Conservation (phyloP, 2,888 invertebrate species). For the Mellilla xanthometata region DNA sequence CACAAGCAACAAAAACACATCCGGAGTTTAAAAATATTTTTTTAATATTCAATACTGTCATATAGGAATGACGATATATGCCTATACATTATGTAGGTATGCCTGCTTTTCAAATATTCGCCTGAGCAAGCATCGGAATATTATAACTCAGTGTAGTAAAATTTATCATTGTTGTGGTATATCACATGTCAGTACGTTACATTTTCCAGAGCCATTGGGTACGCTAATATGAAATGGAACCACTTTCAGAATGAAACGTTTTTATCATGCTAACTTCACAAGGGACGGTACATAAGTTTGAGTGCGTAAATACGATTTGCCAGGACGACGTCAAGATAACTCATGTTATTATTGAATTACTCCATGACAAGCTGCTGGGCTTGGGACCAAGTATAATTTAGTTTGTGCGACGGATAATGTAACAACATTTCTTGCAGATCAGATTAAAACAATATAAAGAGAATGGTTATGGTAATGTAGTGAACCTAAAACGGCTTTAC, state of each 20-base stretch:
- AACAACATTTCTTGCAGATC: not conserved
- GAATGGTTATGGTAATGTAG: not conserved
- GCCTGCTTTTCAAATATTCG: no score
- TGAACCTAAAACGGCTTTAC: not conserved
- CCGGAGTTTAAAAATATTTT: slow-evolving; percentile 34
- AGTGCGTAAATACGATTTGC: slow-evolving; percentile 5
- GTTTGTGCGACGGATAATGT: slow-evolving; percentile 8
- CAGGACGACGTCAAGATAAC: slow-evolving; percentile 12
- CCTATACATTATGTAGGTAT: no score
- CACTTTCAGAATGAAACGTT: slow-evolving; percentile 20
- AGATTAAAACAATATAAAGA: not conserved
- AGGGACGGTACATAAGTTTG: slow-evolving; percentile 6
- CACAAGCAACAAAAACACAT: slow-evolving; percentile 43
- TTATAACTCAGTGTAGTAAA: not conserved
- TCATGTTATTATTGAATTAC: slow-evolving; percentile 23
- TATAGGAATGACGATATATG: no score
- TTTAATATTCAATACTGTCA: slow-evolving; percentile 3
- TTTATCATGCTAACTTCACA: slow-evolving; percentile 6
- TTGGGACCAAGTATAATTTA: slow-evolving; percentile 18
- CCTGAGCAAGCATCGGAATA: no score
- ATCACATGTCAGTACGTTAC: slow-evolving; percentile 16
- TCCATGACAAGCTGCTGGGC: slow-evolving; percentile 18
- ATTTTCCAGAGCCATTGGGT: slow-evolving; percentile 22
- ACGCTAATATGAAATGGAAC: slow-evolving; percentile 29
- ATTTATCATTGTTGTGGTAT: slow-evolving; percentile 13